phyloP scores from a whole-genome alignment of 2,888 invertebrate genomes.

The Dicyrtoma fusca region DNA sequence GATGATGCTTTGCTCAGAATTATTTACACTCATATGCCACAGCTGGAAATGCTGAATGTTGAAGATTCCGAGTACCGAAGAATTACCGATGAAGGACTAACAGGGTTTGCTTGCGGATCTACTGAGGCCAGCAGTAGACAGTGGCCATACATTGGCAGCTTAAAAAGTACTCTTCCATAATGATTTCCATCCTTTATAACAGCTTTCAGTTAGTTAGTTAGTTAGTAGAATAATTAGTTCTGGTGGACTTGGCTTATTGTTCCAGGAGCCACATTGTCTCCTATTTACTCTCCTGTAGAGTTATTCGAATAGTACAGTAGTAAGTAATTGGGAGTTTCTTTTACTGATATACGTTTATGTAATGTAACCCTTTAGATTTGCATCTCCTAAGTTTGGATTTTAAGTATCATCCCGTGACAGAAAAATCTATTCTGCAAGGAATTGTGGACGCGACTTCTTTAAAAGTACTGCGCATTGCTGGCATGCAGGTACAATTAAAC shows the following conservation, averaged over 20 bases:
- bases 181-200: too few relatives aligned
- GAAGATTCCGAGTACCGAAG: constrained; percentile 13
- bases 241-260: too few relatives aligned
- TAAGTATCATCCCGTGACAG: constrained; percentile 12
- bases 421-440: constrained; percentile 14
- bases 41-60: constrained; percentile 7
- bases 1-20: constrained; percentile 11
- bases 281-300: too few relatives aligned
- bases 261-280: too few relatives aligned
- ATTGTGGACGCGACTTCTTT: constrained; percentile 13
- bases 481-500: constrained; percentile 9
- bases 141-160: constrained; percentile 8
- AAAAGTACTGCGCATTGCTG: constrained; percentile 15
- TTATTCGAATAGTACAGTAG: too few relatives aligned
- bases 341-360: too few relatives aligned
- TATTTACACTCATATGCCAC: constrained; percentile 3
- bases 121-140: neutral
- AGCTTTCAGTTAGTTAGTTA: neutral
- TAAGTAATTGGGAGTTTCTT: too few relatives aligned
- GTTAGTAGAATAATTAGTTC: too few relatives aligned
- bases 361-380: constrained; percentile 2
- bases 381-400: constrained; percentile 18
- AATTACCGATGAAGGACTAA: constrained; percentile 17
- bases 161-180: constrained; percentile 1
- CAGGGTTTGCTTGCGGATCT: neutral